Base-by-base conservation (phyloP, 2,888 invertebrate species). In the Drosophila paranaensis region DNA sequence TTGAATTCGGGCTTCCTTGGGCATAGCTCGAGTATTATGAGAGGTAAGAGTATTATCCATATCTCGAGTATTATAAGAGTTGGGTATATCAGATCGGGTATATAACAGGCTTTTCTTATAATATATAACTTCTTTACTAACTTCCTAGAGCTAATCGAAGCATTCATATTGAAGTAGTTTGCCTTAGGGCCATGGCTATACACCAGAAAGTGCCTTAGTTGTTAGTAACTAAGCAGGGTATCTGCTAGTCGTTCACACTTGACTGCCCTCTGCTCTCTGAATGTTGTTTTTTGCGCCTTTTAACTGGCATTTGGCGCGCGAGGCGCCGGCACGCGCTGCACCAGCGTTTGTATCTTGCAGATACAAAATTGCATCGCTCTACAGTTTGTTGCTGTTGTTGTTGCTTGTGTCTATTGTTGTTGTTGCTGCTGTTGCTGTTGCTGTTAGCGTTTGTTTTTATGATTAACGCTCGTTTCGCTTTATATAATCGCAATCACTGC, bases 331-430 rank as follows among this genome's bases (percentile, higher is more conserved):
- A 85, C 85, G 85, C 85, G 85, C 89, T 77, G 81, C 87, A 63
- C 70, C 75, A 70, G 79, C 88, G 74, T 89, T 76, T 72, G 82
- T 87, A 87, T 89, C 86, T 89, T 74, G 65, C 74, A 89, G 86
- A 89, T 86, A 89, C 88, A 85, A 68, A 60, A 61, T 61, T 56
- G 71, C 46, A 51, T 60, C 68, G 65, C 65, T 27, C 35, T 11
- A 9, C 43, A 37, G 65, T 54, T 37, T 57, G 45, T 11, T 35
- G 35, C 8, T 56, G 56, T 25, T 56, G 43, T 62, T 81, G 43
- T 16, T 56, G 56, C 10, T 43, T 13, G 16, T 54, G 33, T 33
- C 43, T 20, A 42, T 27, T 81, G 27, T 13, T 40, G 6, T 14
- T 43, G 43, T 11, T 45, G n/a, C 11, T 57, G 35, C n/a, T 43